A percentile compares a stretch with the other conserved stretches of the same genome.
Evolutionary conservation across 64 coral and sea anemone species (phyloP).

Genomic region (Catalaphyllia jardinei): DNA sequence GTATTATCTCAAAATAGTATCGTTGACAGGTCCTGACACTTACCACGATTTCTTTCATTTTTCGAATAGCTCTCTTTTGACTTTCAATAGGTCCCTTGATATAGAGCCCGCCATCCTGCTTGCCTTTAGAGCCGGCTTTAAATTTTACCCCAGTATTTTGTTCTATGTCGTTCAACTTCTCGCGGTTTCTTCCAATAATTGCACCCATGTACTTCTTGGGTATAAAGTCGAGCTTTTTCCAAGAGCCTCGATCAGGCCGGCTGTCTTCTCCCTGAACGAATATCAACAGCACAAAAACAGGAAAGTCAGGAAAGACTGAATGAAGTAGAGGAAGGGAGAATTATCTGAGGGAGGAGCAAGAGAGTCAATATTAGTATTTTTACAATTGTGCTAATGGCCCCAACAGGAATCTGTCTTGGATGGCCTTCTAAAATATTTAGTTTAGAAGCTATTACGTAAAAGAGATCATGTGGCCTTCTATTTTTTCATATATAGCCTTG

Average conservation of each 20-base stretch:
- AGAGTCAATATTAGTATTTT: too few species aligned
- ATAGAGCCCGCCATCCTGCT: not conserved
- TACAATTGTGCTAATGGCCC: too few species aligned
- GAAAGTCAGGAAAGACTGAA: not conserved
- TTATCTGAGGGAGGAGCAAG: too few species aligned
- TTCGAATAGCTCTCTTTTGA: not conserved
- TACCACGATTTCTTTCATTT: not conserved
- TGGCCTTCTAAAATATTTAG: too few species aligned
- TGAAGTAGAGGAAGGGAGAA: not conserved
- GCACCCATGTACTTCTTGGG: not conserved
- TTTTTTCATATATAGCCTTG: too few species aligned
- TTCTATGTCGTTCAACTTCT: not conserved
- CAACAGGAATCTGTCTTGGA: too few species aligned
- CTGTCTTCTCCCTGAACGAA: not conserved
- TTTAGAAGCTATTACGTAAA: too few species aligned
- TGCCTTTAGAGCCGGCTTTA: not conserved
- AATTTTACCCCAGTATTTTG: not conserved
- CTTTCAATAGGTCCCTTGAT: not conserved
- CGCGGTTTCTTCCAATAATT: not conserved
- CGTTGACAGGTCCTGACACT: not conserved
- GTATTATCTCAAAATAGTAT: not conserved
- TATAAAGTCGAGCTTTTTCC: slow-evolving; percentile 15
- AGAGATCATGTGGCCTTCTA: too few species aligned
- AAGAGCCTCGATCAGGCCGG: not conserved
- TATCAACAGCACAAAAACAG: not conserved